Evolutionary conservation across 2,888 invertebrate species (phyloP).

Genomic region (Tenthredo notha): DNA sequence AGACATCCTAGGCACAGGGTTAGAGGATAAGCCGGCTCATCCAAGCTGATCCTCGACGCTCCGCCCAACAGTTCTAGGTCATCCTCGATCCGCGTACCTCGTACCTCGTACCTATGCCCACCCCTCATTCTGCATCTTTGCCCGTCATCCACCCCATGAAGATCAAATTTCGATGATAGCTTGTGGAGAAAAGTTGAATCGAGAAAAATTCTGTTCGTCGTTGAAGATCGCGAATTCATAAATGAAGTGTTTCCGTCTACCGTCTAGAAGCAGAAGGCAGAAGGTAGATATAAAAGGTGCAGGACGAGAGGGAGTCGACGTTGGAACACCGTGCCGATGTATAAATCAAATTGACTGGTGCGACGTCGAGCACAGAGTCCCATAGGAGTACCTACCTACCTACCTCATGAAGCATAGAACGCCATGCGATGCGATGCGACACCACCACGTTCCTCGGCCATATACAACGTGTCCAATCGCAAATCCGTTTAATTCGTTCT

Average conservation of each 20-base stretch:
- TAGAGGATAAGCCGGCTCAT: slow-evolving; percentile 75
- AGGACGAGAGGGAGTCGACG: slow-evolving; percentile 57
- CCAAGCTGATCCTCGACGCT: slow-evolving; percentile 71
- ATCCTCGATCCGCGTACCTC: slow-evolving; percentile 55
- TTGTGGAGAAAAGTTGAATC: not conserved
- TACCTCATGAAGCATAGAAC: slow-evolving; percentile 32
- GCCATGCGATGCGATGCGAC: slow-evolving; percentile 62
- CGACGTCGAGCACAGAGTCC: slow-evolving; percentile 70
- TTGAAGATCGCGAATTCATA: slow-evolving; percentile 4
- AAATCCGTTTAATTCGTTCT: slow-evolving; percentile 76
- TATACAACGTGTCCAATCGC: slow-evolving; percentile 75
- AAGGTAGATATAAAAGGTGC: slow-evolving; percentile 61
- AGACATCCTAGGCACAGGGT: slow-evolving; percentile 69
- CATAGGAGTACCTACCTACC: slow-evolving; percentile 48
- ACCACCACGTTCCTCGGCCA: slow-evolving; percentile 61
- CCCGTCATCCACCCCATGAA: not conserved
- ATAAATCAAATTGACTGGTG: slow-evolving; percentile 76
- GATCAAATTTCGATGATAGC: not conserved
- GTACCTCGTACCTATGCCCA: slow-evolving; percentile 12
- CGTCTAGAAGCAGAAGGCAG: slow-evolving; percentile 4
- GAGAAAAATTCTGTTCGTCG: not conserved
- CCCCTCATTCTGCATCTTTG: not conserved
- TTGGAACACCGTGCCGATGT: slow-evolving; percentile 57
- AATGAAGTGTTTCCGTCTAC: slow-evolving; percentile 8
- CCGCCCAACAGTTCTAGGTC: slow-evolving; percentile 65